Conservation (phyloP, 2,888 invertebrate species). For the Sepiola atlantica region DNA sequence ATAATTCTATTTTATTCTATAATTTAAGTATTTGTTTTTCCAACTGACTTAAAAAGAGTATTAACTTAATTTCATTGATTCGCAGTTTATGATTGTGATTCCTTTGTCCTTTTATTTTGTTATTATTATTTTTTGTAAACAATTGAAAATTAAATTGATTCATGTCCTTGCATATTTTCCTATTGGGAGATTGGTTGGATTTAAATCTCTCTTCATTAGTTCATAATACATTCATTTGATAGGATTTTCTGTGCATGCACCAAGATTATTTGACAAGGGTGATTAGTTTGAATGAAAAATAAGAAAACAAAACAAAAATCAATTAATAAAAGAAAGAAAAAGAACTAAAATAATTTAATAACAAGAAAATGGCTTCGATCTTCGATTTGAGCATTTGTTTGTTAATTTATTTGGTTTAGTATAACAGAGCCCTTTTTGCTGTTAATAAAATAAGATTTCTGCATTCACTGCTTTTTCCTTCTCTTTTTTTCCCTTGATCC, state of each 20-base stretch:
- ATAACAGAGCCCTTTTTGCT: no score
- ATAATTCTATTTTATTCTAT: background rate
- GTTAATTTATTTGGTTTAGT: no score
- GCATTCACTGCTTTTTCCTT: no score
- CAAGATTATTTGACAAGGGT: background rate
- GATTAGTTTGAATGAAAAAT: background rate
- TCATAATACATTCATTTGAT: background rate
- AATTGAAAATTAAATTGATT: background rate
- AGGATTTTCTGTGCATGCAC: background rate
- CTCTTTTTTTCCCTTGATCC: no score
- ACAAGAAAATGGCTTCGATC: no score
- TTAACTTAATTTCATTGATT: background rate
- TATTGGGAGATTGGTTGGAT: background rate
- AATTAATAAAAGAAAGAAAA: no score
- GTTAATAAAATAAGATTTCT: no score
- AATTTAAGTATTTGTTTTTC: background rate
- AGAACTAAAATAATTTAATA: no score
- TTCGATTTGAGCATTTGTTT: no score
- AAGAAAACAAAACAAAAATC: background rate
- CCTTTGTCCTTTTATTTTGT: no score
- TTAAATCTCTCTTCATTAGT: background rate
- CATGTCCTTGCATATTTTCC: background rate
- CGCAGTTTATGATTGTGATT: background rate
- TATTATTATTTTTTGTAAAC: background rate
- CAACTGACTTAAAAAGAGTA: background rate